These are phyloP conservation scores for Zoanthus sansibaricus DNA, from an alignment of 92 coral and sea anemone species.

Conservation along the genomic window DNA sequence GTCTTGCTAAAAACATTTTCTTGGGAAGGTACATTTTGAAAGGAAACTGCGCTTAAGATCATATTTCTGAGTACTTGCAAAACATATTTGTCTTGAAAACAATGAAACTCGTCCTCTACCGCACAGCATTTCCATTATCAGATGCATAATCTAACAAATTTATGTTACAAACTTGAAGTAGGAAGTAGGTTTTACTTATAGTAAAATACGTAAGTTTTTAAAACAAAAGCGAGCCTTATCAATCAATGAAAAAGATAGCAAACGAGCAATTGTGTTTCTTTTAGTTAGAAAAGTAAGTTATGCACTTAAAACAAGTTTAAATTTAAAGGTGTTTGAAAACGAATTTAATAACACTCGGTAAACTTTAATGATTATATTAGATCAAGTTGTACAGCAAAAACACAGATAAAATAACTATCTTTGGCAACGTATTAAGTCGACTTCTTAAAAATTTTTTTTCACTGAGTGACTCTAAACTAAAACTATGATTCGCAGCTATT, in stretches of 20 bases:
- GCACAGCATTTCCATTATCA: too few relatives aligned
- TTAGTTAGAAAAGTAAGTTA: too few relatives aligned
- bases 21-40: too few relatives aligned
- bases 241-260: too few relatives aligned
- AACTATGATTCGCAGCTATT: neutral
- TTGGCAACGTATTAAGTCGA: neutral
- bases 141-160: too few relatives aligned
- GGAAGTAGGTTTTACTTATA: too few relatives aligned
- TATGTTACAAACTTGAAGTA: too few relatives aligned
- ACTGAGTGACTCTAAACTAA: neutral
- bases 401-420: neutral
- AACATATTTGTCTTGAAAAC: conserved; percentile 9
- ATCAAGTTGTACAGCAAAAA: neutral
- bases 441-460: neutral
- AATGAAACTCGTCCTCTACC: neutral
- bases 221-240: too few relatives aligned
- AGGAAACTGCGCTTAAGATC: neutral
- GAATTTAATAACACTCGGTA: neutral
- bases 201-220: too few relatives aligned
- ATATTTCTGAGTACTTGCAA: neutral
- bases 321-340: neutral
- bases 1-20: too few relatives aligned
- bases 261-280: too few relatives aligned
- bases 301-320: neutral
- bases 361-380: neutral